Percentiles rank a stretch among this genome's conserved stretches.
phyloP scores from a whole-genome alignment of 2,797 vertebrate genomes.

The Cheirogaleus major region DNA sequence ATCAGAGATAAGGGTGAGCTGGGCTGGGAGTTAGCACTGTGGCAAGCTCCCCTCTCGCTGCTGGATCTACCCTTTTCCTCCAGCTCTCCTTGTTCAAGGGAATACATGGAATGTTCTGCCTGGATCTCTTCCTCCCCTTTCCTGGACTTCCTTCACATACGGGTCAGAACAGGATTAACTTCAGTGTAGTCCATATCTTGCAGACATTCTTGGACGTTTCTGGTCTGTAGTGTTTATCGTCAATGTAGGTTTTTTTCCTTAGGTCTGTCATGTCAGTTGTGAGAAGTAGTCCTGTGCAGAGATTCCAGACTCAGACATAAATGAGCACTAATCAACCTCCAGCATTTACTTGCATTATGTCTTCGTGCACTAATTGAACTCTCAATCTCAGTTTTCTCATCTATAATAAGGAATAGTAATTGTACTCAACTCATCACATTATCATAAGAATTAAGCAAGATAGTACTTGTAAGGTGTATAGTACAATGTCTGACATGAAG shows the following conservation, averaged over 20 bases:
- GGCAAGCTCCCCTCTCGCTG: background rate
- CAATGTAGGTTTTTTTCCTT: background rate
- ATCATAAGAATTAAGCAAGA: background rate
- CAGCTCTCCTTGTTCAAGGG: background rate
- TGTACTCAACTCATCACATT: background rate
- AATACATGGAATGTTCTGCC: background rate
- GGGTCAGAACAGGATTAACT: background rate
- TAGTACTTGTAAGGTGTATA: background rate
- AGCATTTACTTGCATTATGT: background rate
- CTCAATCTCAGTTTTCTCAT: conserved; percentile 7
- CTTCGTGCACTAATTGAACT: background rate
- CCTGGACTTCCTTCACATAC: background rate
- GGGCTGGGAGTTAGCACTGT: background rate
- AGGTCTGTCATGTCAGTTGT: background rate
- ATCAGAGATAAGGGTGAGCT: background rate
- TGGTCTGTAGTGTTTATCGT: background rate
- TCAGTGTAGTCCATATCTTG: background rate
- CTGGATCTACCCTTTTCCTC: background rate
- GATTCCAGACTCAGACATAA: background rate
- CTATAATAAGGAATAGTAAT: background rate
- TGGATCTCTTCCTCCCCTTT: background rate
- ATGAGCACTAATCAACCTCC: background rate
- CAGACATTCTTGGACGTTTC: background rate
- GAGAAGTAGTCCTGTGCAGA: background rate
- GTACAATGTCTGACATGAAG: background rate